phyloP scores from a whole-genome alignment of 2,888 invertebrate species.

The Lordiphosa andalusiaca region DNA sequence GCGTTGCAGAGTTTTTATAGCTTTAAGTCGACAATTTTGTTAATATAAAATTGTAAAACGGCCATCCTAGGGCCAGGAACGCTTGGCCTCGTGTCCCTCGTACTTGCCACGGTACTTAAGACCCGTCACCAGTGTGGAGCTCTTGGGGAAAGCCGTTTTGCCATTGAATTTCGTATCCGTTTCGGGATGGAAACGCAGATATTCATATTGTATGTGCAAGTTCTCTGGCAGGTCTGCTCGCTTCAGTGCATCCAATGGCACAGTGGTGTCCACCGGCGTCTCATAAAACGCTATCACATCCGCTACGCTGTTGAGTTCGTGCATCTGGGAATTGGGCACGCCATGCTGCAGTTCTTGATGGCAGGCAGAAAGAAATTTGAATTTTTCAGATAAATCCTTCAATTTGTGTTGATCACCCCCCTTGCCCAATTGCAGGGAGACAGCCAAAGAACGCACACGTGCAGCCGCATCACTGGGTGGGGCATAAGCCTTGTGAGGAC shows the following conservation, averaged over 20 bases:
- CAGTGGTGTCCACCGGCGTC: constrained; percentile 85
- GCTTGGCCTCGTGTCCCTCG: constrained; percentile 85
- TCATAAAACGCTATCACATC: constrained; percentile 87
- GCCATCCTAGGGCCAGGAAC: constrained; percentile 82
- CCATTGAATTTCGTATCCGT: constrained; percentile 88
- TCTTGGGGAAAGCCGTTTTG: constrained; percentile 90
- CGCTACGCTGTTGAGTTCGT: constrained; percentile 86
- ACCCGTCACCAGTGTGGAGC: constrained; percentile 91
- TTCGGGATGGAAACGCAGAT: constrained; percentile 91
- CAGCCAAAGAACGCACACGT: constrained; percentile 84
- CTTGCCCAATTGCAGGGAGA: constrained; percentile 82
- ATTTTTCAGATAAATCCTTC: constrained; percentile 81
- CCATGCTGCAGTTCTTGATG: constrained; percentile 86
- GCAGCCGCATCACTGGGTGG: constrained; percentile 86
- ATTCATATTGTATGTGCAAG: constrained; percentile 90
- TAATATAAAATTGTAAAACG: constrained; percentile 9
- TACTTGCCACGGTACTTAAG: constrained; percentile 91
- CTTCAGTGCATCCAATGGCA: constrained; percentile 88
- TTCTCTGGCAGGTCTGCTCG: constrained; percentile 91
- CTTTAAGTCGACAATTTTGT: constrained; percentile 3
- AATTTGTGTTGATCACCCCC: constrained; percentile 64
- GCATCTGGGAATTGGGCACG: constrained; percentile 91
- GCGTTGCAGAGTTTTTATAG: constrained; percentile 55
- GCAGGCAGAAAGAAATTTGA: constrained; percentile 86
- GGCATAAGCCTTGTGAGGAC: constrained; percentile 87